Base-by-base conservation (phyloP, 1,140 invertebrate genomes). In the Brachionus rubens region DNA sequence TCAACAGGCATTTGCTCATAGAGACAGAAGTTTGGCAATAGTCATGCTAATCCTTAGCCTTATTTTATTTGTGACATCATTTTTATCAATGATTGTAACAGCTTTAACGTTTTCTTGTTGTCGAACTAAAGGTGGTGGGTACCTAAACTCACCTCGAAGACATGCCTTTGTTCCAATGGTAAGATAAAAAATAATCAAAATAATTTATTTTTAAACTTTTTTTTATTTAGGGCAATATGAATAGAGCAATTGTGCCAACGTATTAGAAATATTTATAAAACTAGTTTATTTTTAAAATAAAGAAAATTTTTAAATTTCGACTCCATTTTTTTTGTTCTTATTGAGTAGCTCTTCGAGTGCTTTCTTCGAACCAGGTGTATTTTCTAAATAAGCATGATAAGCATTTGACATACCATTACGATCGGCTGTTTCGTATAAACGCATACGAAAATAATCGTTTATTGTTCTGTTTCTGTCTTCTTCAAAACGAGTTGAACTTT, bases 321-420 rank as follows among this genome's bases (percentile, higher is more conserved):
- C 21, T 43, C 19, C 12, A 3, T 65, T 36, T 43, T 43, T 75
- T 21, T 59, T 59, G 16, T 40, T 40, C 28, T 68, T 46, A 21
- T 28, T 30, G 12, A 76, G 54, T 10, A 65, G 14, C 24, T 77
- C 76, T 12, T 65, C 6, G 6, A 77, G 16, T 16, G 76, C 76
- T 36, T 77, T 77, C 2, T 68, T 77, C 10, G 76, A 77, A n/a
- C 76, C 76, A 24, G 76, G 59, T 10, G 59, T 46, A 46, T 77
- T 77, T 26, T 65, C 67, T 19, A 77, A 68, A 41, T 77, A 77
- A 26, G 76, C 54, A 46, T 77, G 56, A 48, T 77, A 77, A 9
- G 40, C 47, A n/a, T 65, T 65, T 16, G 21, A 9, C 76, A 77
- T 65, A 19, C 48, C 48, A 26, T 72, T 12, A 1, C 47, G 19